Conservation (phyloP, 53 echinoderm and acorn worm genomes). For the Henricia sp. region DNA sequence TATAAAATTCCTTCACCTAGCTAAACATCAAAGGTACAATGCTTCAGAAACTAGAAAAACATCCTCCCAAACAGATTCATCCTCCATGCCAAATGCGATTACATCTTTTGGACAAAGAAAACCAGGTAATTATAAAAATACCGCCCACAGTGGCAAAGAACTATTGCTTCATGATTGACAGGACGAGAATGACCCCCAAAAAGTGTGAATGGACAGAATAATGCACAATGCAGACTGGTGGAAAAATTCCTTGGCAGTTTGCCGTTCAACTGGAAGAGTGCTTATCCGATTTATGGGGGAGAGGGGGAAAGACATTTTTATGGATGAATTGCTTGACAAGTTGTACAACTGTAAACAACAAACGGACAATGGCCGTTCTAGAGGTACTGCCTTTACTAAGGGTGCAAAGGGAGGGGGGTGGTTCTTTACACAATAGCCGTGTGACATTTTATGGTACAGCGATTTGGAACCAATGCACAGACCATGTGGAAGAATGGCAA, state of each 20-base stretch:
- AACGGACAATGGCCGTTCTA: conserved; percentile 20
- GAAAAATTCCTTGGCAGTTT: conserved; percentile 19
- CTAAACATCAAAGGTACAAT: too few relatives aligned
- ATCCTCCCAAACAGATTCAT: neutral
- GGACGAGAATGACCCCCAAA: neutral
- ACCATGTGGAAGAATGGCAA: conserved; percentile 48
- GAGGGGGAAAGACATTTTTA: conserved; percentile 9
- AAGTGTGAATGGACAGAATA: conserved; percentile 16
- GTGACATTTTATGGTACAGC: conserved; percentile 27
- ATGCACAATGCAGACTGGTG: conserved; percentile 8
- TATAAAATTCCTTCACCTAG: too few relatives aligned
- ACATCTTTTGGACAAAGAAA: conserved; percentile 29
- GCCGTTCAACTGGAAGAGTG: too few relatives aligned
- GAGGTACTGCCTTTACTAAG: neutral
- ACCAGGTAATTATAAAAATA: conserved; percentile 43
- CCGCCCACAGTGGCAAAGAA: neutral
- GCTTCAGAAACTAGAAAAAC: too few relatives aligned
- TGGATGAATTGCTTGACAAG: conserved; percentile 58
- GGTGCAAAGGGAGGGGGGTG: neutral
- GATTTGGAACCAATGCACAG: conserved; percentile 4
- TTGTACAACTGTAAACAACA: conserved; percentile 4
- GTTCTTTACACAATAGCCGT: conserved; percentile 26
- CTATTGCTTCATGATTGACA: conserved; percentile 23
- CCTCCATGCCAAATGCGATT: conserved; percentile 30
- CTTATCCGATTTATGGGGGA: too few relatives aligned